Conservation (phyloP, 2,888 invertebrate species). For the Patella depressa region DNA sequence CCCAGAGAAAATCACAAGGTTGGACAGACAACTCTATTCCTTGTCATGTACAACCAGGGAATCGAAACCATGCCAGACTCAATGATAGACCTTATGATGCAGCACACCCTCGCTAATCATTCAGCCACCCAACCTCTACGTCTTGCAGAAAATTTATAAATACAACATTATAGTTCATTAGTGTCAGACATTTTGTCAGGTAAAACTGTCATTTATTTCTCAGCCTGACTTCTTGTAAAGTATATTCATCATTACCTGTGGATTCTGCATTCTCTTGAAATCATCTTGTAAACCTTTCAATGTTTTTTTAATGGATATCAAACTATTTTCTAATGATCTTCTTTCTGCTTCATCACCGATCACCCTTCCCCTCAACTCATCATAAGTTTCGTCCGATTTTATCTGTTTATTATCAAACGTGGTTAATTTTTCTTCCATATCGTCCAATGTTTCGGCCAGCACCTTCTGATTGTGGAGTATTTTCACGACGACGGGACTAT, state of each 20-base stretch:
- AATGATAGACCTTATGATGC: no score
- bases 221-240: no score
- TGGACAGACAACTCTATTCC: no score
- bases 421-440: conserved; percentile 6
- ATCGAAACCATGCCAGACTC: no score
- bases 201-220: no score
- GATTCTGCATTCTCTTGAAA: background rate
- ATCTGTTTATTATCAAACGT: background rate
- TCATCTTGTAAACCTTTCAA: background rate
- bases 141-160: no score
- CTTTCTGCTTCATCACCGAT: background rate
- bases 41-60: no score
- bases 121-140: no score
- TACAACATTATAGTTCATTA: no score
- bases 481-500: background rate
- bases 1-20: no score
- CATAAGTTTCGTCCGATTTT: background rate
- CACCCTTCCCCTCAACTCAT: background rate
- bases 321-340: background rate
- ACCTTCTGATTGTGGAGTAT: background rate
- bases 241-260: background rate
- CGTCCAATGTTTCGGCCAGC: background rate
- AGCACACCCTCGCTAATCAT: no score
- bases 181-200: no score
- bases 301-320: background rate